These are phyloP conservation scores for Daboia siamensis DNA, from an alignment of 2,113 vertebrate genomes.

Conservation along the genomic window DNA sequence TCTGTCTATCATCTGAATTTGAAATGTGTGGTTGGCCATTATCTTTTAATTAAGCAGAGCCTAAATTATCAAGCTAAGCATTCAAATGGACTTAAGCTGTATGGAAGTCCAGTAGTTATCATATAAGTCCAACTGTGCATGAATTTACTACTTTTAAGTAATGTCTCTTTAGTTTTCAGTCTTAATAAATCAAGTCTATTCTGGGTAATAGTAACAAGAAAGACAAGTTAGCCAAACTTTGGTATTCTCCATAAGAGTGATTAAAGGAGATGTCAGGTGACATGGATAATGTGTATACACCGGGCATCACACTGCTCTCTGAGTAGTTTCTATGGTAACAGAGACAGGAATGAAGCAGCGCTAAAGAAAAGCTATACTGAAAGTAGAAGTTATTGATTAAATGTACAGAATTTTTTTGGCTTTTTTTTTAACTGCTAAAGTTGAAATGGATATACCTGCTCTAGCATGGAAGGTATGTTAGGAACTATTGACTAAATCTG, in stretches of 20 bases:
- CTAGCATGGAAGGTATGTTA: not conserved
- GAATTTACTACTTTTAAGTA: not conserved
- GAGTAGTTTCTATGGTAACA: constrained; percentile 72
- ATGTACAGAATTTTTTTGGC: constrained; percentile 22
- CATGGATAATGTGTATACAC: constrained; percentile 62
- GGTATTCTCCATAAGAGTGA: constrained; percentile 60
- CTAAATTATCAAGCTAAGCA: not conserved
- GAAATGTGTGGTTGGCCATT: not conserved
- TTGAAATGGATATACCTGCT: not conserved
- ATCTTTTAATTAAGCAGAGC: not conserved
- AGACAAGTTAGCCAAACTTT: constrained; percentile 55
- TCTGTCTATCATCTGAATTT: not conserved
- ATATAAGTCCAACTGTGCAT: not conserved
- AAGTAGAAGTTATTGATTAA: constrained; percentile 68
- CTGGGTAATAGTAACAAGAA: constrained; percentile 56
- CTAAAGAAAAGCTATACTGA: constrained; percentile 61
- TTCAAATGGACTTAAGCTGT: not conserved
- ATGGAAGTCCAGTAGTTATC: not conserved
- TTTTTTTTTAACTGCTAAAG: not conserved
- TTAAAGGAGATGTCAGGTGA: constrained; percentile 65
- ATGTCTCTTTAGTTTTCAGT: not conserved
- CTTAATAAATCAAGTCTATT: constrained; percentile 33
- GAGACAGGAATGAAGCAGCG: constrained; percentile 61
- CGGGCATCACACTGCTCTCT: constrained; percentile 54
- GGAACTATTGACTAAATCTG: not conserved